Conservation (phyloP, 1,140 invertebrate species). For the Sipha flava region DNA sequence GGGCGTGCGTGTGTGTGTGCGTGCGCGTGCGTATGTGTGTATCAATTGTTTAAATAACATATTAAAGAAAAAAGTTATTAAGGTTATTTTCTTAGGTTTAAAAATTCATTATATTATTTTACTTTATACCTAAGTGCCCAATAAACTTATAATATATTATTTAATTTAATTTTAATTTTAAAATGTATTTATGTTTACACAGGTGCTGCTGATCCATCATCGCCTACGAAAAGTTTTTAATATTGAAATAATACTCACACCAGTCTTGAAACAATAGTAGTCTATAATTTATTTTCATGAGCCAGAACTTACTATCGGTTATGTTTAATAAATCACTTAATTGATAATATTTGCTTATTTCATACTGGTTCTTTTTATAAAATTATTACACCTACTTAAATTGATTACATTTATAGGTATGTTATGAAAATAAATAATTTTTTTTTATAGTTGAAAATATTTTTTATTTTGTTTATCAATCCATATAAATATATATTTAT, state of each 20-base stretch:
- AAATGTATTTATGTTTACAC: background rate
- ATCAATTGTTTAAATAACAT: background rate
- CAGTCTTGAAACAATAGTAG: constrained; percentile 16
- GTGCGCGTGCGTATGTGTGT: background rate
- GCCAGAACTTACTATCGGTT: constrained; percentile 19
- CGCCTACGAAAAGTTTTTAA: constrained; percentile 9
- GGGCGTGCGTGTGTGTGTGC: no score
- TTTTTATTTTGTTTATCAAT: background rate
- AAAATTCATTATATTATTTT: background rate
- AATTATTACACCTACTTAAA: constrained; percentile 16
- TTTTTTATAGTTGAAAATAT: constrained; percentile 9
- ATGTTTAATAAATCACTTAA: constrained; percentile 1
- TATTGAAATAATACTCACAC: constrained; percentile 11
- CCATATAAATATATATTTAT: background rate
- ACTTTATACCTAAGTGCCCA: background rate
- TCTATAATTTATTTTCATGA: constrained; percentile 26
- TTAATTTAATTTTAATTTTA: background rate
- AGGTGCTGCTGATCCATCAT: constrained; percentile 5
- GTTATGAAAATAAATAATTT: constrained; percentile 26
- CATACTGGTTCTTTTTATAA: background rate
- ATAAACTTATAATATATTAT: background rate
- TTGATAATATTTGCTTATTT: background rate
- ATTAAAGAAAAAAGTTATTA: background rate
- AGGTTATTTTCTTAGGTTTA: background rate
- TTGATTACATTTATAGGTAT: constrained; percentile 15